phyloP scores from a whole-genome alignment of 2,888 invertebrate genomes.

The Pemphredon lugubris region DNA sequence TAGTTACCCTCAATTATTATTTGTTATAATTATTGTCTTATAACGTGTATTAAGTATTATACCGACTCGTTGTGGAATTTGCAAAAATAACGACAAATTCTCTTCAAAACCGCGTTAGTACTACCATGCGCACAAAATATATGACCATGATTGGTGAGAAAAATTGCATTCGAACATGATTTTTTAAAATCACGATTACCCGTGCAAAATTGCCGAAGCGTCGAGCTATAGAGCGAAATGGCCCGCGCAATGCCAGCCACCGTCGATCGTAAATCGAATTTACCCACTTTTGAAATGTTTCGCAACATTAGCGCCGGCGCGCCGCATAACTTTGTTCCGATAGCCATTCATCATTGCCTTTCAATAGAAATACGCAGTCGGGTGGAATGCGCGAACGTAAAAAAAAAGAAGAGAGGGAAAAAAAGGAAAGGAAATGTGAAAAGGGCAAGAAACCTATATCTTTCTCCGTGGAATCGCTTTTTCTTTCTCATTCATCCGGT shows the following conservation, averaged over 20 bases:
- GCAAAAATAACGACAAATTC: not conserved
- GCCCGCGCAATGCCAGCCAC: conserved; percentile 16
- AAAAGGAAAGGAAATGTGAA: not conserved
- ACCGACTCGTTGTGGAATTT: too few species aligned
- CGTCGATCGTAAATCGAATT: conserved; percentile 69
- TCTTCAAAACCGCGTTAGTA: not conserved
- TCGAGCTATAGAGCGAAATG: conserved; percentile 16
- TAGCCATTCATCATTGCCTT: conserved; percentile 76
- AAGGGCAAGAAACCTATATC: conserved; percentile 24
- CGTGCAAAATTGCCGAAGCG: conserved; percentile 9
- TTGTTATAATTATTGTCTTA: too few species aligned
- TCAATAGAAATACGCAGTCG: conserved; percentile 72
- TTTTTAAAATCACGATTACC: not conserved
- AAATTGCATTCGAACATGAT: too few species aligned
- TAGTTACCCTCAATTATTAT: too few species aligned
- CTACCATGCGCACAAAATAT: not conserved
- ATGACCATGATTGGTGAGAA: not conserved
- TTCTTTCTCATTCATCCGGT: conserved; percentile 65
- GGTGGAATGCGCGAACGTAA: conserved; percentile 61
- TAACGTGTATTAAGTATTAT: too few species aligned
- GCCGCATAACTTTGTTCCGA: conserved; percentile 77
- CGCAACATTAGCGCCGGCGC: conserved; percentile 76
- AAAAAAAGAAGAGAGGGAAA: conserved; percentile 16
- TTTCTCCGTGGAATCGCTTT: conserved; percentile 16
- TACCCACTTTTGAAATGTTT: conserved; percentile 72